phyloP scores from a whole-genome alignment of 1,140 invertebrate genomes.

The Tribolium madens region DNA sequence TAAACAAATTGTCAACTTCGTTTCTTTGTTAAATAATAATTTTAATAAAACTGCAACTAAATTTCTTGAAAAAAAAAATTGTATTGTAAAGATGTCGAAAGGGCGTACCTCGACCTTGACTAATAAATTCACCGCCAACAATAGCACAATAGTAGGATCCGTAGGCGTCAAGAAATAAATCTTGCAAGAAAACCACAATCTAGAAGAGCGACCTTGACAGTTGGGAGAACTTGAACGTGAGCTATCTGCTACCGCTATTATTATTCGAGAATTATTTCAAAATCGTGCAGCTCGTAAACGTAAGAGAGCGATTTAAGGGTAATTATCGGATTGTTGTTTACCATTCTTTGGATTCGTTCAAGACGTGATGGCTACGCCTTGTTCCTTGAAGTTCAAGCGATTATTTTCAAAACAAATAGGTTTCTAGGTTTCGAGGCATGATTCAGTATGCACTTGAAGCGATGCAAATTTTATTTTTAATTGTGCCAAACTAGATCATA shows the following conservation, averaged over 20 bases:
- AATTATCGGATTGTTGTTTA: background rate
- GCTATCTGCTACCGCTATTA: background rate
- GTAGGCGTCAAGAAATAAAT: conserved; percentile 10
- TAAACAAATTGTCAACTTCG: background rate
- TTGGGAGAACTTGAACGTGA: conserved; percentile 23
- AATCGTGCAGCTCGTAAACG: background rate
- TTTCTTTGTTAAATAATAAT: background rate
- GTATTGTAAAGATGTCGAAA: background rate
- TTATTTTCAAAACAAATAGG: conserved; percentile 3
- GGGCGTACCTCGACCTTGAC: background rate
- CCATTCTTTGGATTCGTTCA: conserved; percentile 2
- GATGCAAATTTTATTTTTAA: background rate
- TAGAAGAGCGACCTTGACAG: conserved; percentile 29
- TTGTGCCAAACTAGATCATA: background rate
- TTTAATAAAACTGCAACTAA: background rate
- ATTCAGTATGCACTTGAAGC: background rate
- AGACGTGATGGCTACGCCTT: conserved; percentile 10
- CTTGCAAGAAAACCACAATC: conserved; percentile 17
- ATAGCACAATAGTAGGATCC: background rate
- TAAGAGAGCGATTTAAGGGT: background rate
- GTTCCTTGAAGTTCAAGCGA: conserved; percentile 4
- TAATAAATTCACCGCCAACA: background rate
- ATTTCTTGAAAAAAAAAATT: too few relatives aligned
- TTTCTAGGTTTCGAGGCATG: conserved; percentile 6
- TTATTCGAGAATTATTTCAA: conserved; percentile 6